These are phyloP conservation scores for Leptopilina boulardi DNA, from an alignment of 1,140 invertebrate genomes.

Conservation along the genomic window DNA sequence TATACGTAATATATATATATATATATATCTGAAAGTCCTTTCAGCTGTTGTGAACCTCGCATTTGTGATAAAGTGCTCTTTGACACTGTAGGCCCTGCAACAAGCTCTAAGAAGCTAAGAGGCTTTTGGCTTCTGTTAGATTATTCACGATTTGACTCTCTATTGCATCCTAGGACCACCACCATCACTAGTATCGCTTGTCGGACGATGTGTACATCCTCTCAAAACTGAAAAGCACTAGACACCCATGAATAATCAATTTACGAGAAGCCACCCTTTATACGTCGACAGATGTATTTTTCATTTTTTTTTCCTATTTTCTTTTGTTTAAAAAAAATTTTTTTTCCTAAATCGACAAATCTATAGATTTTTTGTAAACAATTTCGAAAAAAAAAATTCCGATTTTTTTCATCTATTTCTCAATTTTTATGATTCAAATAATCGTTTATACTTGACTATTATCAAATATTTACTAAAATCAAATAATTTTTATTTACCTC, in stretches of 20 bases:
- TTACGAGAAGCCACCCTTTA: background rate
- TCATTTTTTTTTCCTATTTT: background rate
- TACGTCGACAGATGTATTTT: background rate
- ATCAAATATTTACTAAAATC: too few relatives aligned
- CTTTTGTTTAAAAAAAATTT: background rate
- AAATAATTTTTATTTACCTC: too few relatives aligned
- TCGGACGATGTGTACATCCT: slow-evolving; percentile 20
- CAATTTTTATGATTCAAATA: too few relatives aligned
- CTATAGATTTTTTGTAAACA: too few relatives aligned
- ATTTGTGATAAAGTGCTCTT: slow-evolving; percentile 25
- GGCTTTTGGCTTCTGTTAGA: slow-evolving; percentile 34
- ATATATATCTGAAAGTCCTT: background rate
- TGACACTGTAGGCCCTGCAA: slow-evolving; percentile 33
- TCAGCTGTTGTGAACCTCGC: background rate
- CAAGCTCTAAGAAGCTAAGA: slow-evolving; percentile 37
- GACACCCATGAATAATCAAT: slow-evolving; percentile 36
- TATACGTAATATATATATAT: background rate
- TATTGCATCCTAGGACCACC: slow-evolving; percentile 30
- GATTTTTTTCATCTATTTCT: too few relatives aligned
- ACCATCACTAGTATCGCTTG: background rate
- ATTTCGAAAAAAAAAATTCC: too few relatives aligned
- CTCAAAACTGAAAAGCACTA: slow-evolving; percentile 37
- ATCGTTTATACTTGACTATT: too few relatives aligned
- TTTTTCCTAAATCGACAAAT: too few relatives aligned
- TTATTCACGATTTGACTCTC: slow-evolving; percentile 39